These are phyloP conservation scores for Geophilus truncorum DNA, from an alignment of 2,888 invertebrate genomes.

Conservation along the genomic window DNA sequence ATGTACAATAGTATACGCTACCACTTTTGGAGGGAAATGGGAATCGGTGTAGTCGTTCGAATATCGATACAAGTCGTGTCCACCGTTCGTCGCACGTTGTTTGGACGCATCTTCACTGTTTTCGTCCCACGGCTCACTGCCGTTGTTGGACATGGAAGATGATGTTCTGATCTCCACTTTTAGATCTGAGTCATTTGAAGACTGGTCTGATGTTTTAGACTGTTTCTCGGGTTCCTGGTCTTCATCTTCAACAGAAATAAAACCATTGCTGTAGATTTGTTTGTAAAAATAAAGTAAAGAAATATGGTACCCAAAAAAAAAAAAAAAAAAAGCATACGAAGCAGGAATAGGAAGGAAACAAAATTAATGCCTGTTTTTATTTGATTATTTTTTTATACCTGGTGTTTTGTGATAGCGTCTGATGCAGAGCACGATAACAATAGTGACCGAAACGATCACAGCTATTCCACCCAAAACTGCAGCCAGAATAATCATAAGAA, in stretches of 20 bases:
- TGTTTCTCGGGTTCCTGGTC: slow-evolving; percentile 54
- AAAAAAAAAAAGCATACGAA: neutral
- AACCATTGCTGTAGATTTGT: neutral
- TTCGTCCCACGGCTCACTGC: slow-evolving; percentile 46
- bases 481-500: slow-evolving; percentile 73
- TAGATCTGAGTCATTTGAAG: slow-evolving; percentile 83
- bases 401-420: slow-evolving; percentile 34
- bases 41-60: slow-evolving; percentile 73
- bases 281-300: neutral
- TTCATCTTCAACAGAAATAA: slow-evolving; percentile 42
- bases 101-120: slow-evolving; percentile 49
- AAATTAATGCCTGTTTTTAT: neutral
- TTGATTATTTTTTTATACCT: neutral
- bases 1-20: slow-evolving; percentile 45
- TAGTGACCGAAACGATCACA: slow-evolving; percentile 73
- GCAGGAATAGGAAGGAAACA: neutral
- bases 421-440: slow-evolving; percentile 63
- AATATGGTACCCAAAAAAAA: neutral
- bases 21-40: slow-evolving; percentile 68
- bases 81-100: slow-evolving; percentile 66
- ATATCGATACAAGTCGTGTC: slow-evolving; percentile 46
- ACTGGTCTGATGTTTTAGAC: slow-evolving; percentile 66
- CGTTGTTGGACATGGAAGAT: slow-evolving; percentile 66
- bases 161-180: slow-evolving; percentile 82
- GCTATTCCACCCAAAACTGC: slow-evolving; percentile 82